Evolutionary conservation across 1,140 invertebrate species (phyloP), one percentile per base, ranked within the genome.

Genomic region (Hylaeus anthracinus): DNA sequence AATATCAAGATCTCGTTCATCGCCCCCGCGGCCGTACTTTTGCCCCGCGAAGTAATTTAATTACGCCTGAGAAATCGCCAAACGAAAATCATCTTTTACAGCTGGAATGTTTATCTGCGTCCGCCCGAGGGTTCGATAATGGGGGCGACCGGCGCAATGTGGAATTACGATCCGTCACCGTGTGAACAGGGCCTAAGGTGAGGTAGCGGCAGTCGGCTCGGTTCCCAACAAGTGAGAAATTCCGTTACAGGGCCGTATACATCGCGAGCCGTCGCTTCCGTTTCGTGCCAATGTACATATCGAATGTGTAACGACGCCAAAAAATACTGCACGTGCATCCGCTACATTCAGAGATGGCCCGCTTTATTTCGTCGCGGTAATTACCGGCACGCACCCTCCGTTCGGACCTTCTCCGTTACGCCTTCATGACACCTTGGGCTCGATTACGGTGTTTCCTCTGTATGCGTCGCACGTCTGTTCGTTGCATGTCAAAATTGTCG

Each of bases 101-200:
- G 10, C 55, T 3, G 48, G 10, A 53, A 71, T 45, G 67, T 78
- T 78, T 78, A 71, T 78, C 56, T 71, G 45, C 45, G n/a, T 63
- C 66, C 56, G 58, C 56, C 39, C 15, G 58, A 43, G 55, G 74
- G 58, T 48, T 67, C 63, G 66, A 71, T 70, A 71, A 65, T 61
- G 51, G 26, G 26, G 26, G 51, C 48, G 5, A 1, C 15, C 39
- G 12, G 14, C 37, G 61, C 53, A 67, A 60, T 43, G 51, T 43
- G 55, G 55, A 83, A 83, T 79, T 72, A 71, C 69, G 53, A 60
- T 80, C 60, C 55, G 60, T 81, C 78, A 45, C 10, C 72, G 70
- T 86, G 79, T 64, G 74, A 86, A 86, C 64, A 14, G 66, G 39
- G 53, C 79, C 67, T 86, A 81, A 86, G 83, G 79, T 81, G 60